Base-by-base conservation (phyloP, 2,113 vertebrate genomes). In the Nettapus auritus region DNA sequence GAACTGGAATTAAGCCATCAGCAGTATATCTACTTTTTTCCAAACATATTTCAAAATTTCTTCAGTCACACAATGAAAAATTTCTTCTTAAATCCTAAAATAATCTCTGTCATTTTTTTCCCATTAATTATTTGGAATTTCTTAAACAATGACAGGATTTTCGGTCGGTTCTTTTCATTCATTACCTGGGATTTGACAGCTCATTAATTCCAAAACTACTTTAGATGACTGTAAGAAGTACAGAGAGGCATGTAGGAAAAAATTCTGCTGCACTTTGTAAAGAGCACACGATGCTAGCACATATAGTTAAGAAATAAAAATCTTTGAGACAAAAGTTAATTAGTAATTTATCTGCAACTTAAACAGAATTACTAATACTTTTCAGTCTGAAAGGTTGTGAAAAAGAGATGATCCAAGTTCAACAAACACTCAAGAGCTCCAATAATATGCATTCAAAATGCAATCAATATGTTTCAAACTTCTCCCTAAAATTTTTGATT, bases 131-230 rank as follows among this genome's bases (percentile, higher is more conserved):
- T 86, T 94, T 92, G 75, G 74, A 84, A 92, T 85, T 96, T 96
- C 84, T 92, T 91, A 93, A 94, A 95, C 84, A 88, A 93, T 93
- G 79, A 86, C 96, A 97, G 80, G 88, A 92, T 82, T 92, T 93
- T 93, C 55, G 88, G 91, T 93, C 94, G 93, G 74, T 82, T 94
- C 86, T 46, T 97, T 97, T 94, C 82, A 96, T 89, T 96, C 66
- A 90, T 81, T 96, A 95, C 87, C 68, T 87, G 88, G 69, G 83
- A 88, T 83, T 73, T 92, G 93, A 97, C 87, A 97, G 89, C 88
- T 96, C 96, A 96, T 97, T 97, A 97, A 93, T 96, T 96, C 90
- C 86, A 78, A 94, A 95, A 88, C 69, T 63, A 22, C 73, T 70
- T 94, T 97, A 77, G 82, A 90, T 77, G 67, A 87, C 64, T 71